Percentiles rank a stretch among this genome's conserved stretches.
phyloP scores from a whole-genome alignment of 1,140 invertebrate species.

The Lordiphosa clarofinis region DNA sequence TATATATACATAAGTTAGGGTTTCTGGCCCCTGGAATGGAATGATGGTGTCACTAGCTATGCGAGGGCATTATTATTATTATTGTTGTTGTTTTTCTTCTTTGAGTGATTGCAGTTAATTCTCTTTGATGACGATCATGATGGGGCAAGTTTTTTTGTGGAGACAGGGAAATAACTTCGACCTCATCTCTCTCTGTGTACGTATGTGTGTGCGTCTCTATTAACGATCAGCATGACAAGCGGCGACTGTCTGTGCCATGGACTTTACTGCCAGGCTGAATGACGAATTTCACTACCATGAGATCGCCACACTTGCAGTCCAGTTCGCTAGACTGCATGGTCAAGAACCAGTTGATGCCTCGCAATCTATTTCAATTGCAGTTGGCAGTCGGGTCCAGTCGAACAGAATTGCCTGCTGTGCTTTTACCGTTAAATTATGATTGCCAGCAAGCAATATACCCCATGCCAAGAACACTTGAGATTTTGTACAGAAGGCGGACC shows the following conservation, averaged over 20 bases:
- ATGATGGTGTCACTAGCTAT: slow-evolving; percentile 12
- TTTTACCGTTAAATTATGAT: slow-evolving; percentile 21
- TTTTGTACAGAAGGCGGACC: neutral
- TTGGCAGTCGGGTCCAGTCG: neutral
- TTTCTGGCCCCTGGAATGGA: neutral
- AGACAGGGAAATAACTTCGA: slow-evolving; percentile 8
- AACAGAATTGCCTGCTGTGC: slow-evolving; percentile 13
- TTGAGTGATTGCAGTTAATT: slow-evolving; percentile 19
- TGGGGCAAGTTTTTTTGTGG: slow-evolving; percentile 7
- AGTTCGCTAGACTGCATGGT: slow-evolving; percentile 5
- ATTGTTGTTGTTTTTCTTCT: slow-evolving; percentile 7
- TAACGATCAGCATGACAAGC: slow-evolving; percentile 11
- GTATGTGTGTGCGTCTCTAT: slow-evolving; percentile 10
- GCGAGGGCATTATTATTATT: slow-evolving; percentile 12
- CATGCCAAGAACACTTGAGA: slow-evolving; percentile 4
- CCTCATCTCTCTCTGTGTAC: slow-evolving; percentile 1
- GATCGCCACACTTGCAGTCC: slow-evolving; percentile 5
- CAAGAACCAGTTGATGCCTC: slow-evolving; percentile 11
- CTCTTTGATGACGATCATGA: slow-evolving; percentile 10
- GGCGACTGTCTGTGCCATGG: neutral
- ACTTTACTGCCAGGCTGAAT: neutral
- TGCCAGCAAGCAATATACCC: slow-evolving; percentile 9
- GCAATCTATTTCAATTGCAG: slow-evolving; percentile 16
- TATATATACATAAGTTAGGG: slow-evolving; percentile 25
- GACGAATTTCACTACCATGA: slow-evolving; percentile 6